Conservation (phyloP, 2,797 vertebrate genomes). For the Brachyrhaphis roseni region DNA sequence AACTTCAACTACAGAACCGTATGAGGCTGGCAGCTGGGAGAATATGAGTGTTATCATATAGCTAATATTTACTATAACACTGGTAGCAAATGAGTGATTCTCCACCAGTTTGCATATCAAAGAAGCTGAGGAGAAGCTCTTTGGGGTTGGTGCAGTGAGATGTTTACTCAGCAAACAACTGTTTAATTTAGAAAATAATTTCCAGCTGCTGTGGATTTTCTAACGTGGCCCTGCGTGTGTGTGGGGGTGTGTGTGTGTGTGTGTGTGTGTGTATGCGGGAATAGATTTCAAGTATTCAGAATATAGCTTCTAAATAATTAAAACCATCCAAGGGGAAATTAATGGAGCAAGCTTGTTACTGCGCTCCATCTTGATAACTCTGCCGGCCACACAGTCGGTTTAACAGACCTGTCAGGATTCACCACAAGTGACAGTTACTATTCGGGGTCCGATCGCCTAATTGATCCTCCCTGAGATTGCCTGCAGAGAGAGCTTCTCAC, state of each 20-base stretch:
- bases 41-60: slow-evolving; percentile 49
- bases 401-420: slow-evolving; percentile 54
- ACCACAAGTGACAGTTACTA: slow-evolving; percentile 47
- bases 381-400: slow-evolving; percentile 35
- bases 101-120: slow-evolving; percentile 67
- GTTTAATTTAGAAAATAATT: slow-evolving; percentile 77
- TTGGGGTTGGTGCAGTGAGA: slow-evolving; percentile 46
- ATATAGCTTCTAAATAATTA: slow-evolving; percentile 61
- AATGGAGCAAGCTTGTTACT: slow-evolving; percentile 45
- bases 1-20: background rate
- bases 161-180: slow-evolving; percentile 73
- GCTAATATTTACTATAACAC: slow-evolving; percentile 70
- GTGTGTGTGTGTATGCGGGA: slow-evolving; percentile 14
- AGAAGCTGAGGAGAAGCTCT: slow-evolving; percentile 55
- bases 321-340: slow-evolving; percentile 60
- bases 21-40: slow-evolving; percentile 29
- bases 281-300: slow-evolving; percentile 52
- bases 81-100: slow-evolving; percentile 59
- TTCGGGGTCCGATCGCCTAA: slow-evolving; percentile 42
- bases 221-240: slow-evolving; percentile 16
- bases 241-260: background rate
- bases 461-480: slow-evolving; percentile 57
- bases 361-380: slow-evolving; percentile 49
- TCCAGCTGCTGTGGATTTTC: slow-evolving; percentile 67
- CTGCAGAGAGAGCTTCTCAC: slow-evolving; percentile 45